These are phyloP conservation scores for Teleiodes luculella DNA, from an alignment of 2,888 invertebrate species.

Conservation along the genomic window DNA sequence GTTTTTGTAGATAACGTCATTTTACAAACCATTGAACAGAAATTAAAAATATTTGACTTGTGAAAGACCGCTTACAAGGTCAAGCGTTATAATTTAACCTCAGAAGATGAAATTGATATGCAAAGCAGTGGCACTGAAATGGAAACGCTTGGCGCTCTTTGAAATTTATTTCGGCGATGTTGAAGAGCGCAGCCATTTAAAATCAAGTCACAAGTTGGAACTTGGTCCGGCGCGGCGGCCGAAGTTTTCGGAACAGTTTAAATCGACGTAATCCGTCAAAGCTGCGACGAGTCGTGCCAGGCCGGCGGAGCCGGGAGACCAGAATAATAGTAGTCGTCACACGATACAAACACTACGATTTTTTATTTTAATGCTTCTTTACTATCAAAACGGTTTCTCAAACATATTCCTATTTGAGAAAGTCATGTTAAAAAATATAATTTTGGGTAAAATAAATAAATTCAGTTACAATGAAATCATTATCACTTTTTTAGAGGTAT, in stretches of 20 bases:
- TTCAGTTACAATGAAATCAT: too few relatives aligned
- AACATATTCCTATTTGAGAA: too few relatives aligned
- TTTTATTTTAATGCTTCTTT: too few relatives aligned
- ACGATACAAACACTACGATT: not conserved
- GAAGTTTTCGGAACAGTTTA: slow-evolving; percentile 2
- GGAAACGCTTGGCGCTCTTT: not conserved
- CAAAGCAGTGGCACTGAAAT: not conserved
- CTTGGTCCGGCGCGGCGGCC: not conserved
- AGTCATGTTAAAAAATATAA: too few relatives aligned
- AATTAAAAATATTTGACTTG: too few relatives aligned
- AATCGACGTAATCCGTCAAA: slow-evolving; percentile 8
- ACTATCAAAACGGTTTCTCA: too few relatives aligned
- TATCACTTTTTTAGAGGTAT: not conserved
- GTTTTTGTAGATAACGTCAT: too few relatives aligned
- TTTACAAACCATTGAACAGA: too few relatives aligned
- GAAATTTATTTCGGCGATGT: not conserved
- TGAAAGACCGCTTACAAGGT: too few relatives aligned
- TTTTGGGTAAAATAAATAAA: too few relatives aligned
- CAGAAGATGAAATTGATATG: not conserved
- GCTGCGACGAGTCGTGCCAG: not conserved
- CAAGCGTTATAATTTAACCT: not conserved
- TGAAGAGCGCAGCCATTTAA: not conserved
- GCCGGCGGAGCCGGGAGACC: not conserved
- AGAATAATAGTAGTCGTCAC: not conserved
- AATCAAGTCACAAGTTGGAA: slow-evolving; percentile 2